These are phyloP conservation scores for Leucophora obtusa DNA, from an alignment of 2,888 invertebrate species.

Conservation along the genomic window DNA sequence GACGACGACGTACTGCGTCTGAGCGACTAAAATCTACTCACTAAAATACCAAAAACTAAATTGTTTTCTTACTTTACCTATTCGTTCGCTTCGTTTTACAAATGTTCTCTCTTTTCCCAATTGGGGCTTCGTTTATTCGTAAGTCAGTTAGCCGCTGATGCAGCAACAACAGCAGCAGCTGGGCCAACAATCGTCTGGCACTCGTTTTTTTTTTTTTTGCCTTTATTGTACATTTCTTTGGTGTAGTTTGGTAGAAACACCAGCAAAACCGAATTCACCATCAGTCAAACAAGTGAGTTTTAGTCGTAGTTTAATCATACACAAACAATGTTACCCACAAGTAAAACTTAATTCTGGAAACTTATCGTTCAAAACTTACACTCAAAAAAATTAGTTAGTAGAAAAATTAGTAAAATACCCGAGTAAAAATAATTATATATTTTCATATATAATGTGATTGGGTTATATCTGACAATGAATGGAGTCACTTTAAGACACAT, in stretches of 20 bases:
- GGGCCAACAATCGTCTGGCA: slow-evolving; percentile 51
- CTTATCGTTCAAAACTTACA: no score
- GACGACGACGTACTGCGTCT: slow-evolving; percentile 63
- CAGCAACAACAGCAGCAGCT: slow-evolving; percentile 39
- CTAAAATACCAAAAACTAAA: slow-evolving; percentile 23
- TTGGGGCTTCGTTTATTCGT: slow-evolving; percentile 33
- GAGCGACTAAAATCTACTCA: slow-evolving; percentile 59
- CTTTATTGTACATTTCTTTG: slow-evolving; percentile 32
- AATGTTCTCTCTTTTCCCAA: slow-evolving; percentile 28
- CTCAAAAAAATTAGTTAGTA: no score
- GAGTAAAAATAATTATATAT: no score
- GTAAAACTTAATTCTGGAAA: no score
- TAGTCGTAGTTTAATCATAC: slow-evolving; percentile 2
- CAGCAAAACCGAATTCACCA: slow-evolving; percentile 20
- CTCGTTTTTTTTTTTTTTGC: slow-evolving; percentile 43
- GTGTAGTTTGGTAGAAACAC: slow-evolving; percentile 29
- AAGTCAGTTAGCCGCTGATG: slow-evolving; percentile 12
- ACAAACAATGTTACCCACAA: neutral
- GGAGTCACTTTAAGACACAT: no score
- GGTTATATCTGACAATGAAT: no score
- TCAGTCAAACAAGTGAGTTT: slow-evolving; percentile 8
- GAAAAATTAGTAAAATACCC: no score
- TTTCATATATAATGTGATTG: no score
- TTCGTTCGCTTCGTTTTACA: slow-evolving; percentile 3
- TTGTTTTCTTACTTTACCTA: slow-evolving; percentile 27